Base-by-base conservation (phyloP, 2,888 invertebrate species). In the Colletes collaris region DNA sequence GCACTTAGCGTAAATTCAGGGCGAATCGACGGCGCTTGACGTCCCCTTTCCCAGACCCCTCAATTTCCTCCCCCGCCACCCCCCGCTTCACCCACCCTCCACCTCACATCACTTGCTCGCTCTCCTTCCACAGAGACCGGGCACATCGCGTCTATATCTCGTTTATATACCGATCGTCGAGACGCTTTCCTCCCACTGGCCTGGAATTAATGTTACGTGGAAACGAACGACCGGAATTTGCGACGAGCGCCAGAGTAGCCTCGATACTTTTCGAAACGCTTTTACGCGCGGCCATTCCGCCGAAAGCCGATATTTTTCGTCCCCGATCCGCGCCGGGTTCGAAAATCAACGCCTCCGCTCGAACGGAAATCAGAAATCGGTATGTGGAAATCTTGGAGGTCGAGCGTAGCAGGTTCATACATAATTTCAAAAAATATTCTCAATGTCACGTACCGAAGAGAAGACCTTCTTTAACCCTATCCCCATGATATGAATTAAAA, bases 1-100 rank as follows among this genome's bases (percentile, higher is more conserved):
- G 90, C 90, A 89, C 91, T 90, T 89, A 89, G 88, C 88, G 88
- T 90, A 88, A 90, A 91, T 91, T 91, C 89, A 88, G 86, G 85
- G 84, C 86, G 88, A 87, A 87, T 85, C 87, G 86, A 86, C 87
- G 81, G 67, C 85, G 83, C 87, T 84, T 84, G 86, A 87, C 87
- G 84, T 87, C 73, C 79, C 81, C 77, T 82, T 81, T 86, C 84
- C 83, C 77, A 73, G 65, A 74, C 79, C 81, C 76, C 70, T 75
- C 75, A 83, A 81, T 76, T 71, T 82, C 67, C 65, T 79, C 62
- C 62, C 66, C 69, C 58, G 49, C n/a, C 11, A 52, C 46, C 8
- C 62, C 68, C 16, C 59, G 27, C 56, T 13, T 53, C 67, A 55
- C 56, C 56, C 44, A 52, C 72, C 50, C 7, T 40, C 44, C 44